phyloP scores from a whole-genome alignment of 1,140 invertebrate species.

The Subanguina moxae region DNA sequence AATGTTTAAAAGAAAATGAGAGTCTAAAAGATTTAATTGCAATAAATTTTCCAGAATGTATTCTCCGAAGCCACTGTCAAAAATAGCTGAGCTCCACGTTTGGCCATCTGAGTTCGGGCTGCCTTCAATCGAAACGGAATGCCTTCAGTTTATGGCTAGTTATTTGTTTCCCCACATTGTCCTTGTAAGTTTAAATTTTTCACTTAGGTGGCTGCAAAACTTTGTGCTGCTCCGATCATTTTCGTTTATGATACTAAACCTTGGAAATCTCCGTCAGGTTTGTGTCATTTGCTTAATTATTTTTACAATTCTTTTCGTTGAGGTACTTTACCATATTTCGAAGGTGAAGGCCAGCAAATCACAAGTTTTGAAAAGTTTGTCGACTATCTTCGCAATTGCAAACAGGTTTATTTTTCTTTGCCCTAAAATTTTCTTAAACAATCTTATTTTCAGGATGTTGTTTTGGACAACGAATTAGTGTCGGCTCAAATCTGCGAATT shows the following conservation, averaged over 20 bases:
- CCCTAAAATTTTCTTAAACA: background rate
- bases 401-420: conserved; percentile 22
- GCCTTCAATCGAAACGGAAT: conserved; percentile 45
- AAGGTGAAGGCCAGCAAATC: conserved; percentile 19
- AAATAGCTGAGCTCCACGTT: conserved; percentile 42
- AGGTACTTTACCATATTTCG: conserved; percentile 36
- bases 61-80: background rate
- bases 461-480: conserved; percentile 29
- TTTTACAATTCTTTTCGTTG: background rate
- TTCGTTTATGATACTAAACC: conserved; percentile 19
- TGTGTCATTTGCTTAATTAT: background rate
- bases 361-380: conserved; percentile 34
- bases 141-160: conserved; percentile 51
- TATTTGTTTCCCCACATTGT: background rate
- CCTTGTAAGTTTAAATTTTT: background rate
- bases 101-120: conserved; percentile 55
- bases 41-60: no score
- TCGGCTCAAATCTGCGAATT: conserved; percentile 29
- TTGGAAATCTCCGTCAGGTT: conserved; percentile 33
- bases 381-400: conserved; percentile 37
- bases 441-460: conserved; percentile 21
- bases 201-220: conserved; percentile 30
- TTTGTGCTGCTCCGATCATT: conserved; percentile 37
- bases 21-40: no score
- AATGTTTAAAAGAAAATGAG: no score